Percentiles rank a stretch among this genome's conserved stretches.
Conservation (phyloP, 2,888 invertebrate genomes). For the Agrotis puta region DNA sequence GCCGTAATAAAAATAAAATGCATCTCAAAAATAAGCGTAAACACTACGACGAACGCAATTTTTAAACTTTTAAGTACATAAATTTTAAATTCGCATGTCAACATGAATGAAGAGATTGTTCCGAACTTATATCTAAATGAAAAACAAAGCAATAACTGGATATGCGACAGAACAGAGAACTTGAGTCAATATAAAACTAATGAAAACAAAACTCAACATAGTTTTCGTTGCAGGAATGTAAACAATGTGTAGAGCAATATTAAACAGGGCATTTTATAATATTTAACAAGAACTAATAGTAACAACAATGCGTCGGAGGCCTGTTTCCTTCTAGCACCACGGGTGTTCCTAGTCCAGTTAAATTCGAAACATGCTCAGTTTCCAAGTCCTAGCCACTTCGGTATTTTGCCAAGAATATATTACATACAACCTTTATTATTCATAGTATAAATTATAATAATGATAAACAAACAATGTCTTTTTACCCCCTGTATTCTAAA, state of each 20-base stretch:
- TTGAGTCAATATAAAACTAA: constrained; percentile 84
- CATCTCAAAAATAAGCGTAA: constrained; percentile 87
- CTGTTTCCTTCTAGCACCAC: constrained; percentile 87
- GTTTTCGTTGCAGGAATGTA: constrained; percentile 89
- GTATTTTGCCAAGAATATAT: constrained; percentile 54
- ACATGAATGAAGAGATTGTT: constrained; percentile 80
- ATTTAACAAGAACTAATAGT: constrained; percentile 86
- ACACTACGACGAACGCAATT: constrained; percentile 79
- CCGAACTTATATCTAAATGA: constrained; percentile 82
- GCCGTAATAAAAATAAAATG: constrained; percentile 86
- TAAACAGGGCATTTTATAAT: constrained; percentile 83
- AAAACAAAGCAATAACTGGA: constrained; percentile 84
- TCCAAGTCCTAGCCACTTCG: constrained; percentile 20
- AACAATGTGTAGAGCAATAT: constrained; percentile 88
- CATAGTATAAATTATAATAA: constrained; percentile 59
- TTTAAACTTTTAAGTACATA: constrained; percentile 86
- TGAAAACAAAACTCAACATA: constrained; percentile 89
- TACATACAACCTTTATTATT: constrained; percentile 60
- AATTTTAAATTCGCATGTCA: constrained; percentile 84
- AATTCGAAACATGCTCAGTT: constrained; percentile 26
- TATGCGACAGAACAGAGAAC: constrained; percentile 81
- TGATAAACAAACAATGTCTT: constrained; percentile 62
- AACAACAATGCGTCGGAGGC: constrained; percentile 86
- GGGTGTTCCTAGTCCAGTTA: constrained; percentile 69
- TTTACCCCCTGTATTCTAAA: constrained; percentile 58